Evolutionary conservation across 2,113 vertebrate species (phyloP), one percentile per base, ranked within the genome.

Genomic region (Cranoglanis bouderius): DNA sequence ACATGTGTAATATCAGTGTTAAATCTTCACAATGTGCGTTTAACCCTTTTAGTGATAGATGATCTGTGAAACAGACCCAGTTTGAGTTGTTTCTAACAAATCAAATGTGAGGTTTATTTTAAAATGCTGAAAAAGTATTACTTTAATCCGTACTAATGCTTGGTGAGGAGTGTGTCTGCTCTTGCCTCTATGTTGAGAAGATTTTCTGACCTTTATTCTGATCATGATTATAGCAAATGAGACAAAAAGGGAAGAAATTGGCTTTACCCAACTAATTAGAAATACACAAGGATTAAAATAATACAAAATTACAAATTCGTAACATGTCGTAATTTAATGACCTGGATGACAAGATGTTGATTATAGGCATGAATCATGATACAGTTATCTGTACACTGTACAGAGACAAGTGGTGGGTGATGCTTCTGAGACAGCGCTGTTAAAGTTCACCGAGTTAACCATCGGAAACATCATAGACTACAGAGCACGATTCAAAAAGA

Each of bases 371-470:
- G 21, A 84, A 46, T 65, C 35, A 26, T 82, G 53, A 38, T 55
- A 82, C 12, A 82, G n/a, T 82, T n/a, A 35, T 32, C 43, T 46
- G 43, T 70, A 4, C 1, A 12, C 21, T 35, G 4, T 72, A 43
- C 84, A 85, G 95, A 91, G 95, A 19, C 94, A 94, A 21, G 95
- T 97, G 85, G 97, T 97, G 0, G 97, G 97, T 0, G 97, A 98
- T 10, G 97, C 97, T 88, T 98, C 97, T 0, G 97, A 98, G 90
- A 97, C 97, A 0, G 97, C 97, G 61, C 95, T 98, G 91, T 93
- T 98, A 51, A 98, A 98, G 92, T 98, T 97, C 86, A 98, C 97
- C 0, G 97, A 98, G 92, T 89, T 98, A 77, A 97, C 94, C 55
- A 97, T 96, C 0, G 97, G 97, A 95, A 96, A 61, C 12, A 65